Conservation (phyloP, 2,113 vertebrate species). For the Chloropsis cyanopogon region DNA sequence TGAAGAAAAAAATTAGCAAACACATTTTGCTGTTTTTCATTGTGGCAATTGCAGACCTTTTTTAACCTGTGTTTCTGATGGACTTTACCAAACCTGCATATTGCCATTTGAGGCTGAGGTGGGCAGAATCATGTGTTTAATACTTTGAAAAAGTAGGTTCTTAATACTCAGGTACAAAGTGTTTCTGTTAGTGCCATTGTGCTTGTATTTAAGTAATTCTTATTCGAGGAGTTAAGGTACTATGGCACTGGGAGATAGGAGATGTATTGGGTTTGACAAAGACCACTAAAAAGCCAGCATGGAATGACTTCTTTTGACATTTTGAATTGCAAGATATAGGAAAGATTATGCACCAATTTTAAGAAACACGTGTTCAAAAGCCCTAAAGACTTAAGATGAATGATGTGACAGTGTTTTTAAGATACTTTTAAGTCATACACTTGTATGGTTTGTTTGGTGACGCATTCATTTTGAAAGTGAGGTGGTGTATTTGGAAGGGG, state of each 20-base stretch:
- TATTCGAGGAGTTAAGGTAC: neutral
- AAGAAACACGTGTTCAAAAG: neutral
- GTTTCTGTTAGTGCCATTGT: neutral
- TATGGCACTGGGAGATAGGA: neutral
- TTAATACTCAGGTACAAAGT: neutral
- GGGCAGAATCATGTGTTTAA: neutral
- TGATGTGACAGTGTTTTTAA: neutral
- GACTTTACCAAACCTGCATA: neutral
- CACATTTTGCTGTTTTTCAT: neutral
- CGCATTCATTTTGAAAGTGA: neutral
- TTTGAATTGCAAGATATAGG: neutral
- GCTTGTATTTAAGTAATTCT: neutral
- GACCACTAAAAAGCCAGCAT: neutral
- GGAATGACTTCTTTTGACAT: neutral
- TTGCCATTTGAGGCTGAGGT: neutral
- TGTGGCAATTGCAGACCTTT: neutral
- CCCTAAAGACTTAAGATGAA: neutral
- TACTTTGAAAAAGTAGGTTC: neutral
- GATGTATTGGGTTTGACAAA: neutral
- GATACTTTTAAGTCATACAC: neutral
- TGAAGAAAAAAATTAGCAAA: neutral
- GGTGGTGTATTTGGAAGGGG: neutral
- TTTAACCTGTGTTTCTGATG: neutral
- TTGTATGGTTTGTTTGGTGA: neutral
- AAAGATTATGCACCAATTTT: neutral